Conservation (phyloP, 2,113 vertebrate species). For the Poecilia latipinna region DNA sequence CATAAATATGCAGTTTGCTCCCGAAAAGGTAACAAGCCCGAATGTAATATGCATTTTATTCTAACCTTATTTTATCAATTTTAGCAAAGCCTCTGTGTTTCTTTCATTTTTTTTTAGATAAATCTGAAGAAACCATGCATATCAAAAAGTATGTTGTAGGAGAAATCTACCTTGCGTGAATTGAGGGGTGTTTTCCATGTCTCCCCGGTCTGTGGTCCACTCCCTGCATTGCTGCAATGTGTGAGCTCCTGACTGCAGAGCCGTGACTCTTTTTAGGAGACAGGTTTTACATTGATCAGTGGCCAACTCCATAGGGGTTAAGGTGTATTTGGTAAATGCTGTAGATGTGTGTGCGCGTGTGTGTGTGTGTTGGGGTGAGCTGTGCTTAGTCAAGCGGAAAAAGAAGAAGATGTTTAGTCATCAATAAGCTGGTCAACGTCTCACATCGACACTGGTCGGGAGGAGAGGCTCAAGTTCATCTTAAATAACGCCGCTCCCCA, state of each 20-base stretch:
- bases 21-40: neutral
- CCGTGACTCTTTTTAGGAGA: slow-evolving; percentile 37
- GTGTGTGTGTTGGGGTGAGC: slow-evolving; percentile 3
- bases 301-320: slow-evolving; percentile 27
- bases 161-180: slow-evolving; percentile 54
- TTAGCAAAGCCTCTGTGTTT: neutral
- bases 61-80: neutral
- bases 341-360: neutral
- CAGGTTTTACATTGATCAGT: slow-evolving; percentile 63
- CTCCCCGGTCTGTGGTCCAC: slow-evolving; percentile 45
- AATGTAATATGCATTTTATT: neutral
- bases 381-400: slow-evolving; percentile 69
- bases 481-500: slow-evolving; percentile 56
- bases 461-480: slow-evolving; percentile 58
- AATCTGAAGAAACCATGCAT: slow-evolving; percentile 18
- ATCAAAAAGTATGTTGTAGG: neutral
- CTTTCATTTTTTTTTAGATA: neutral
- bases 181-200: slow-evolving; percentile 6
- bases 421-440: slow-evolving; percentile 62
- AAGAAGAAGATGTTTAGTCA: slow-evolving; percentile 51
- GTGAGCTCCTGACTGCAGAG: slow-evolving; percentile 53
- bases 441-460: slow-evolving; percentile 39
- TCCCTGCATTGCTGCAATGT: slow-evolving; percentile 66
- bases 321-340: neutral
- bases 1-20: neutral